phyloP scores from a whole-genome alignment of 2,797 vertebrate genomes.

The Leuciscus waleckii region DNA sequence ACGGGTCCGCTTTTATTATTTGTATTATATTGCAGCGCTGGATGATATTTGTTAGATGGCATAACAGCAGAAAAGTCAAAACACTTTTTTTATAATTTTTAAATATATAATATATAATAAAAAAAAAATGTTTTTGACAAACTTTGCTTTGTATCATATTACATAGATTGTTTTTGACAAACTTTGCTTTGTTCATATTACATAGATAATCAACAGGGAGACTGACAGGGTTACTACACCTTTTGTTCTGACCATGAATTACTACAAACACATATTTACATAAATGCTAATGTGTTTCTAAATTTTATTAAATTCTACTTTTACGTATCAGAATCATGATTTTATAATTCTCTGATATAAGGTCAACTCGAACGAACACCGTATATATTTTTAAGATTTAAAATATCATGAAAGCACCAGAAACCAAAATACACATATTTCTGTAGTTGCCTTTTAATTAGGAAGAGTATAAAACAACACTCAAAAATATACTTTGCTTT shows the following conservation, averaged over 20 bases:
- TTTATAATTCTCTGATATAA: not conserved
- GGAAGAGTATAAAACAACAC: conserved; percentile 69
- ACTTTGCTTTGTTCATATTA: too few relatives aligned
- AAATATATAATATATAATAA: not conserved
- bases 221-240: too few relatives aligned
- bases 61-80: not conserved
- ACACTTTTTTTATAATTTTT: too few relatives aligned
- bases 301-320: not conserved
- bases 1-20: not conserved
- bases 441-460: conserved; percentile 71
- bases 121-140: too few relatives aligned
- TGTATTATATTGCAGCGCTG: not conserved
- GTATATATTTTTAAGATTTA: not conserved
- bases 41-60: too few relatives aligned
- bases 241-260: too few relatives aligned
- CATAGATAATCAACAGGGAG: too few relatives aligned
- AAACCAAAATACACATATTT: conserved; percentile 30
- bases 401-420: not conserved
- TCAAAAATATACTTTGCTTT: conserved; percentile 73
- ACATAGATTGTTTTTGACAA: too few relatives aligned
- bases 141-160: too few relatives aligned
- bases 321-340: not conserved
- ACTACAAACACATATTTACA: not conserved
- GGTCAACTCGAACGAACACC: not conserved
- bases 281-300: too few relatives aligned